Conservation (phyloP, 2,113 vertebrate genomes). For the Edolisoma coerulescens region DNA sequence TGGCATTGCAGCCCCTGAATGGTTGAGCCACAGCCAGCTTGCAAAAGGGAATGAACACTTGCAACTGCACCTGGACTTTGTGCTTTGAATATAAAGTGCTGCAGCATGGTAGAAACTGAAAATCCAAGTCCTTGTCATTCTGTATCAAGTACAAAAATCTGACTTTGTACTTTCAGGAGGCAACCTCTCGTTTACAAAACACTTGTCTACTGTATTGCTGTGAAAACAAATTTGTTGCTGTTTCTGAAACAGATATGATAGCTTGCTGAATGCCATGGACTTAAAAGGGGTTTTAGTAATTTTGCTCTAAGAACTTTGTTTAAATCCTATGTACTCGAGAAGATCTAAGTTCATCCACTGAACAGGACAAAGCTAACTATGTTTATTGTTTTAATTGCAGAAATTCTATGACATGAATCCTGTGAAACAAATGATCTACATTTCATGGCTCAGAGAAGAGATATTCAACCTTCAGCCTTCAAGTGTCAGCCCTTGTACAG, state of each 20-base stretch:
- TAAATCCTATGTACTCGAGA: not conserved
- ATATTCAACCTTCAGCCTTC: not conserved
- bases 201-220: not conserved
- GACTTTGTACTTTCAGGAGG: not conserved
- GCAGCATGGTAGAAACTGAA: not conserved
- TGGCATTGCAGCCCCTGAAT: not conserved
- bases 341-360: not conserved
- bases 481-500: not conserved
- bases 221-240: not conserved
- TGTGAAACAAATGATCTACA: not conserved
- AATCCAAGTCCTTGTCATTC: not conserved
- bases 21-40: not conserved
- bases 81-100: not conserved
- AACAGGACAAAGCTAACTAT: not conserved
- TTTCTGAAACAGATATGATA: not conserved
- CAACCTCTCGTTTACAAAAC: not conserved
- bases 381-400: not conserved
- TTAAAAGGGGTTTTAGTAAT: not conserved
- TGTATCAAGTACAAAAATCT: not conserved
- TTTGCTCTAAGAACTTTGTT: not conserved
- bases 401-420: not conserved
- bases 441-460: not conserved
- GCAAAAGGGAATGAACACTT: not conserved
- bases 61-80: not conserved
- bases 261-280: not conserved